phyloP scores from a whole-genome alignment of 2,888 invertebrate species.

The Brenthis ino region DNA sequence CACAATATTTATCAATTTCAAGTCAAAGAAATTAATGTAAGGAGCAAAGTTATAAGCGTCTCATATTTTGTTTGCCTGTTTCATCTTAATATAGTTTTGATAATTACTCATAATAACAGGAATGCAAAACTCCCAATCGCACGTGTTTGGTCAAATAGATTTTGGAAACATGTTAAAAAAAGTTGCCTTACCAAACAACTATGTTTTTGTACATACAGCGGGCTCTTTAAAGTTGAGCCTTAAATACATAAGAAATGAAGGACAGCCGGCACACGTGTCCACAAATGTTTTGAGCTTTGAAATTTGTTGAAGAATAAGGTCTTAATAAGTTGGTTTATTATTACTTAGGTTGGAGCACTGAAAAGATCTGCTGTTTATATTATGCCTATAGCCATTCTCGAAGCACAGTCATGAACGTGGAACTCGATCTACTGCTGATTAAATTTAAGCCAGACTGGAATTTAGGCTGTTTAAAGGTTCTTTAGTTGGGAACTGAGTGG shows the following conservation, averaged over 20 bases:
- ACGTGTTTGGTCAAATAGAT: constrained; percentile 32
- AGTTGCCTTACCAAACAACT: constrained; percentile 40
- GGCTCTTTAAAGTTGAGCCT: constrained; percentile 65
- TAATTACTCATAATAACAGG: constrained; percentile 24
- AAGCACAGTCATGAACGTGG: constrained; percentile 19
- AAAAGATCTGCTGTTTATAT: constrained; percentile 17
- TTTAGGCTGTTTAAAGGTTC: constrained; percentile 44
- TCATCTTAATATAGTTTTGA: constrained; percentile 11
- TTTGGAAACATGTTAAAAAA: constrained; percentile 32
- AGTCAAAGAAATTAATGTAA: too few species aligned
- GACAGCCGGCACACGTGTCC: constrained; percentile 68
- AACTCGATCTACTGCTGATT: constrained; percentile 33
- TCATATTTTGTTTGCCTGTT: too few species aligned
- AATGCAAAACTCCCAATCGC: constrained; percentile 27
- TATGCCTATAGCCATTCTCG: constrained; percentile 5
- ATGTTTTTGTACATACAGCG: constrained; percentile 59
- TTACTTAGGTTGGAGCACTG: constrained; percentile 44
- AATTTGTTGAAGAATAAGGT: constrained; percentile 52
- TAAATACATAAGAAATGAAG: constrained; percentile 63
- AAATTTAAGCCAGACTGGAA: constrained; percentile 37
- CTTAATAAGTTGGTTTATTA: constrained; percentile 23
- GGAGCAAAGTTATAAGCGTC: too few species aligned
- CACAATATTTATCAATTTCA: too few species aligned
- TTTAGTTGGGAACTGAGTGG: constrained; percentile 68
- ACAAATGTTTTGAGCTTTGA: constrained; percentile 66